Conservation (phyloP, 1,140 invertebrate genomes). For the Drosophila truncata region DNA sequence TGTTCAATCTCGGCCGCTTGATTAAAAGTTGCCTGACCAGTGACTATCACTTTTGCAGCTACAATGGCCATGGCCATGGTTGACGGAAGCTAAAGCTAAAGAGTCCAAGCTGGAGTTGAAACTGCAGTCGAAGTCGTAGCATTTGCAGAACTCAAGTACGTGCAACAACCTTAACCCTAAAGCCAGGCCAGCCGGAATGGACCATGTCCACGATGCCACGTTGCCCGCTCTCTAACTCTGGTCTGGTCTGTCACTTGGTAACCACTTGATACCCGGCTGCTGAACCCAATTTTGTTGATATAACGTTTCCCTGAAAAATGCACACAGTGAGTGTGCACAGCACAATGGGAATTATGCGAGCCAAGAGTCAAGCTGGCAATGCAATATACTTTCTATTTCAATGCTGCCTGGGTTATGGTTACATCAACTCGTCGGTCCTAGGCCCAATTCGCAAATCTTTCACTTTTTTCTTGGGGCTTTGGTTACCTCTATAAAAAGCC, state of each 20-base stretch:
- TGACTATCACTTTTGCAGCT: conserved; percentile 57
- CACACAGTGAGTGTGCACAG: conserved; percentile 64
- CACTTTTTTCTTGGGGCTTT: conserved; percentile 42
- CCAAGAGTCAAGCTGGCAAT: conserved; percentile 56
- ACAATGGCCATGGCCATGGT: conserved; percentile 43
- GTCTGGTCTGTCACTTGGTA: neutral
- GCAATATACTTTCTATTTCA: conserved; percentile 81
- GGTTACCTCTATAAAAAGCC: conserved; percentile 59
- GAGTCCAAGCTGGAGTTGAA: conserved; percentile 17
- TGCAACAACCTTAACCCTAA: conserved; percentile 81
- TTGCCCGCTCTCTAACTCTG: neutral
- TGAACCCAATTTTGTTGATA: conserved; percentile 80
- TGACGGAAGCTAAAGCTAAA: conserved; percentile 68
- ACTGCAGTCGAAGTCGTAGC: neutral
- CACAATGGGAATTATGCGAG: conserved; percentile 81
- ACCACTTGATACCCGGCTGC: conserved; percentile 77
- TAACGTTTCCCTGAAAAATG: conserved; percentile 73
- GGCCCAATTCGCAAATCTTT: conserved; percentile 71
- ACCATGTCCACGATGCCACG: conserved; percentile 53
- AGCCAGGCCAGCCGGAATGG: conserved; percentile 43
- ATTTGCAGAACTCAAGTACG: conserved; percentile 71
- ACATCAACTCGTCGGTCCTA: conserved; percentile 64
- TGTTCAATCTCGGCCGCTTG: conserved; percentile 41
- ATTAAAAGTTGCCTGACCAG: conserved; percentile 65
- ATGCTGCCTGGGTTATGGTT: conserved; percentile 67